These are phyloP conservation scores for Biston betularia DNA, from an alignment of 2,888 invertebrate species.

Conservation along the genomic window DNA sequence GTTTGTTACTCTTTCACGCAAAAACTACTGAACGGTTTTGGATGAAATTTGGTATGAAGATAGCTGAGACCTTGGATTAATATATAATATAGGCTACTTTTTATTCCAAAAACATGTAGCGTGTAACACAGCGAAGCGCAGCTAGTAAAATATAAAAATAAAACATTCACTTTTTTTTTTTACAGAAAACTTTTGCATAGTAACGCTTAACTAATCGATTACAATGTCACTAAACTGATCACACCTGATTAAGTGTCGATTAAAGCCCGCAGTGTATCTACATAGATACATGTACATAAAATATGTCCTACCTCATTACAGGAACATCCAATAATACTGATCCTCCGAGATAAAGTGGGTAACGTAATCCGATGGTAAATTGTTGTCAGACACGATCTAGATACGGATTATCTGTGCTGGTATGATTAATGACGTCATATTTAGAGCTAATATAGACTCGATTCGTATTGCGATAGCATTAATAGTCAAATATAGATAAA, in stretches of 20 bases:
- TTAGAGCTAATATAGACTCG: not conserved
- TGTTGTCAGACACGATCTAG: slow-evolving; percentile 21
- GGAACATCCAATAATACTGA: slow-evolving; percentile 16
- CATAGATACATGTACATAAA: not conserved
- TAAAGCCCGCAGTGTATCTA: not conserved
- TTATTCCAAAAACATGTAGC: too few species aligned
- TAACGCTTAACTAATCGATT: not conserved
- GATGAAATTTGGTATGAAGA: too few species aligned
- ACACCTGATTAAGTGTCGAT: slow-evolving; percentile 5
- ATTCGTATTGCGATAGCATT: slow-evolving; percentile 5
- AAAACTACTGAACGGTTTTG: too few species aligned
- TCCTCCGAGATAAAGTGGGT: slow-evolving; percentile 23
- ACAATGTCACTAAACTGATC: not conserved
- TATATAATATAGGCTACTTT: too few species aligned
- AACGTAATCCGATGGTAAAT: slow-evolving; percentile 15
- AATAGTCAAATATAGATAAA: not conserved
- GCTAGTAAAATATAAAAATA: too few species aligned
- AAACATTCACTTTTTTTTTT: too few species aligned
- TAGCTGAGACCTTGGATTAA: too few species aligned
- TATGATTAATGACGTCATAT: slow-evolving; percentile 24
- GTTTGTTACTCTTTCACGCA: too few species aligned
- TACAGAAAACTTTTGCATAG: not conserved
- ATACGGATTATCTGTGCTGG: slow-evolving; percentile 22
- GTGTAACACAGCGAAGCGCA: too few species aligned
- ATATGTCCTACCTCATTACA: slow-evolving; percentile 7